Evolutionary conservation across 2,113 vertebrate genomes (phyloP).

Genomic region (Podocnemis expansa): DNA sequence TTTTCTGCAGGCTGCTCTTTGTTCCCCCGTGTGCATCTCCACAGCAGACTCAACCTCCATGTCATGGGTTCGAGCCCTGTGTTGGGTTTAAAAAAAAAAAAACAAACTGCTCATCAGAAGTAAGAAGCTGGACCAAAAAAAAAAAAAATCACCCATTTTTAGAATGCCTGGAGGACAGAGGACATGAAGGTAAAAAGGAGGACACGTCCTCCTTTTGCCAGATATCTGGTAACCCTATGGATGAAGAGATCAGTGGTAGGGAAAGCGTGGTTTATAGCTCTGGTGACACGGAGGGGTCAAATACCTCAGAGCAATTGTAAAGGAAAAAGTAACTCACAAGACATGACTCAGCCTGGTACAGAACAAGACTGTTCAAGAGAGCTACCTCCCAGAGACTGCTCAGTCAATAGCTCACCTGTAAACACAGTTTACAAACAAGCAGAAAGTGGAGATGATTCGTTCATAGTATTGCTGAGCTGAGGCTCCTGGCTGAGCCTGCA

Average conservation of each 20-base stretch:
- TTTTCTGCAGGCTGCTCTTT: too few species aligned
- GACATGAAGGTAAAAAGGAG: too few species aligned
- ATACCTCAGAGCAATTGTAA: not conserved
- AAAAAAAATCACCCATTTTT: too few species aligned
- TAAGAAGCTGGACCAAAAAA: too few species aligned
- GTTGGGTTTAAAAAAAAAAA: too few species aligned
- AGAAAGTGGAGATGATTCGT: not conserved
- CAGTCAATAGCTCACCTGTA: not conserved
- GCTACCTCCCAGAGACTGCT: not conserved
- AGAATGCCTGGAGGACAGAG: too few species aligned
- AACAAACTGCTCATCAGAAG: too few species aligned
- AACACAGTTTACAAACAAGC: not conserved
- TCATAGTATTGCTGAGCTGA: not conserved
- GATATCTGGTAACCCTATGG: too few species aligned
- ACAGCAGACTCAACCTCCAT: too few species aligned
- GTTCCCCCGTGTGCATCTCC: too few species aligned
- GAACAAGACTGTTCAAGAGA: not conserved
- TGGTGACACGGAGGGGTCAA: not conserved
- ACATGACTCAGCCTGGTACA: not conserved
- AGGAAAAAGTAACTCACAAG: not conserved
- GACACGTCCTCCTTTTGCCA: too few species aligned
- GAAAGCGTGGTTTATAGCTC: not conserved
- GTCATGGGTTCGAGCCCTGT: too few species aligned
- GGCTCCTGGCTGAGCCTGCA: not conserved
- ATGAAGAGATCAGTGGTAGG: not conserved